These are phyloP conservation scores for Strix uralensis DNA, from an alignment of 2,113 vertebrate species.

Conservation along the genomic window DNA sequence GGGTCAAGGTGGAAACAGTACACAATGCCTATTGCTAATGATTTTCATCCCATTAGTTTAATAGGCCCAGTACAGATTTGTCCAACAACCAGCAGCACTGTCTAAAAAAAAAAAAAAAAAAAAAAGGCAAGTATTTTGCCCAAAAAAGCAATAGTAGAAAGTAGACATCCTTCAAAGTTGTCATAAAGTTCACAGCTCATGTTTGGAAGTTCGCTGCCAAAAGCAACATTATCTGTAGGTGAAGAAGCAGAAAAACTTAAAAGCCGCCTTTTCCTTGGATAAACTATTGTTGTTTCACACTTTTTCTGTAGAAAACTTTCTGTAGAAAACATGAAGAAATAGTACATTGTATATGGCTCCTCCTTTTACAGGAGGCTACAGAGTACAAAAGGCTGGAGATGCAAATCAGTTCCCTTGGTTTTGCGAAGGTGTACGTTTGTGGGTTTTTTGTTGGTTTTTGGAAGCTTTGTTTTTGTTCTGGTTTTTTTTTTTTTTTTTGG, in stretches of 20 bases:
- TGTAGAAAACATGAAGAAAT: neutral
- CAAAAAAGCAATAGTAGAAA: neutral
- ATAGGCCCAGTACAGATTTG: neutral
- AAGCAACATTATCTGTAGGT: neutral
- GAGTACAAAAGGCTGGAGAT: neutral
- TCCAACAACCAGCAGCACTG: neutral
- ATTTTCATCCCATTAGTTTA: neutral
- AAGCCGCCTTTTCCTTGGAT: neutral
- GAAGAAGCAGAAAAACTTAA: neutral
- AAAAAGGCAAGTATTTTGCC: neutral
- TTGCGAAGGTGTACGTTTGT: neutral
- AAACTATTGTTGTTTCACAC: neutral
- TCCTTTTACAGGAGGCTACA: neutral
- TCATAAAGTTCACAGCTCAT: neutral
- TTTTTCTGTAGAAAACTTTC: too few relatives aligned
- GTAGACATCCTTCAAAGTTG: neutral
- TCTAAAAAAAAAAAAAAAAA: too few relatives aligned
- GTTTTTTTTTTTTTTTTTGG: too few relatives aligned
- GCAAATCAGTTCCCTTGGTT: neutral
- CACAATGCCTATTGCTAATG: neutral
- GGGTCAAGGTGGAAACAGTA: neutral
- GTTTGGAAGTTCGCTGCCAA: neutral
- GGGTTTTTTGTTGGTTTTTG: neutral
- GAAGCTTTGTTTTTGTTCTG: neutral
- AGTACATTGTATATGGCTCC: rapidly evolving